phyloP scores from a whole-genome alignment of 1,140 invertebrate species.

The Sinonovacula constricta region DNA sequence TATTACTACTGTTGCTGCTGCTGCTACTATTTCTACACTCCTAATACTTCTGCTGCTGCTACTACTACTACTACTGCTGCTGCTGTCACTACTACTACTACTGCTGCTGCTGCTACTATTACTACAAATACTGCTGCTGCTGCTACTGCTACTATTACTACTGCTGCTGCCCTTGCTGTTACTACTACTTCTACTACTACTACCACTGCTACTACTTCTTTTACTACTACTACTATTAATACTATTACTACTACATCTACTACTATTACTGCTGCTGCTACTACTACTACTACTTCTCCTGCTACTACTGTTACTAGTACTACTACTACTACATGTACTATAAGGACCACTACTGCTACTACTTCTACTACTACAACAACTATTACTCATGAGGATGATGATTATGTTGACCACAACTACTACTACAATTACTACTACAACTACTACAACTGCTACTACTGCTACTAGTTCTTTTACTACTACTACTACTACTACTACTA shows the following conservation, averaged over 20 bases:
- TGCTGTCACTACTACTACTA: conserved; percentile 11
- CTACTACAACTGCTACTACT: conserved; percentile 36
- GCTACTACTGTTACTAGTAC: neutral
- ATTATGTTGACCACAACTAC: neutral
- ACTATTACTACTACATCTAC: conserved; percentile 10
- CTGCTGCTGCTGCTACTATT: conserved; percentile 12
- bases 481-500: conserved; percentile 20
- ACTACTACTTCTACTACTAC: conserved; percentile 33
- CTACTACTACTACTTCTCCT: conserved; percentile 19
- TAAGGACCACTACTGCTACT: neutral
- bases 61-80: conserved; percentile 20
- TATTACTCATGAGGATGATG: neutral
- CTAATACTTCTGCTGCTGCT: neutral
- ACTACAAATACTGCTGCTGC: too few relatives aligned
- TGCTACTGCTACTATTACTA: conserved; percentile 31
- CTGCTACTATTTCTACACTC: conserved; percentile 2
- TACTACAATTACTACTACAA: too few relatives aligned
- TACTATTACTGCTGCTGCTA: conserved; percentile 14
- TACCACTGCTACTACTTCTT: neutral
- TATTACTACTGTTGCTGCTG: too few relatives aligned
- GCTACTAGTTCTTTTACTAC: conserved; percentile 16
- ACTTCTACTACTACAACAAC: conserved; percentile 14
- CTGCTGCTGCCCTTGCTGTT: neutral
- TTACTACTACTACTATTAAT: conserved; percentile 25
- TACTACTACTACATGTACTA: neutral